phyloP scores from a whole-genome alignment of 2,113 vertebrate genomes.

The Naja naja region DNA sequence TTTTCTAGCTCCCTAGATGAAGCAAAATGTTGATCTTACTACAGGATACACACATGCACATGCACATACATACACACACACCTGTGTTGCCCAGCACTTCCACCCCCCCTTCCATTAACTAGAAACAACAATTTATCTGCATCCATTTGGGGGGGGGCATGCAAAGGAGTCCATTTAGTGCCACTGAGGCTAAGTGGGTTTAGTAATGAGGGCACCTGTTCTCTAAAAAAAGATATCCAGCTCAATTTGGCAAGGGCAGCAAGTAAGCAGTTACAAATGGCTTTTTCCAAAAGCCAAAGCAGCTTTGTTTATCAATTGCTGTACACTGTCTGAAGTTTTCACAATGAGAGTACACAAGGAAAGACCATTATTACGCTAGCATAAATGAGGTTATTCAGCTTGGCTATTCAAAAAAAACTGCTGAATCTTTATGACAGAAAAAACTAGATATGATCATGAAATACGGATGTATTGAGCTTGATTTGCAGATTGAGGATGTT shows the following conservation, averaged over 20 bases:
- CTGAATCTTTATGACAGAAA: slow-evolving; percentile 55
- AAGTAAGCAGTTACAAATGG: slow-evolving; percentile 61
- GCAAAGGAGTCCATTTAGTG: slow-evolving; percentile 62
- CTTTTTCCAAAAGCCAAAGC: slow-evolving; percentile 66
- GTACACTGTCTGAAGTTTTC: slow-evolving; percentile 64
- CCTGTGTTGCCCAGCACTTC: neutral
- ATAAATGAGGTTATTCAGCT: slow-evolving; percentile 69
- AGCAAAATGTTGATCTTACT: slow-evolving; percentile 8
- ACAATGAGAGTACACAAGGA: slow-evolving; percentile 63
- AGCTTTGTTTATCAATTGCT: slow-evolving; percentile 69
- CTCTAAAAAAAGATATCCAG: slow-evolving; percentile 56
- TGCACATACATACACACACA: neutral
- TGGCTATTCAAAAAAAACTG: slow-evolving; percentile 61
- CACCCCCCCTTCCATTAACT: neutral
- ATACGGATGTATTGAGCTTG: neutral
- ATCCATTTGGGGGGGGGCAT: slow-evolving; percentile 37
- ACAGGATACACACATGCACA: neutral
- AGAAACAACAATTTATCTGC: slow-evolving; percentile 8
- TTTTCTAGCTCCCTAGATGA: neutral
- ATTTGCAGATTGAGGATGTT: neutral
- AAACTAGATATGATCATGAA: neutral
- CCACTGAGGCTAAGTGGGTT: slow-evolving; percentile 50
- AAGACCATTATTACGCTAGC: slow-evolving; percentile 60
- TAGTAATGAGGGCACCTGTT: slow-evolving; percentile 68
- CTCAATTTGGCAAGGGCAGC: slow-evolving; percentile 58